Evolutionary conservation across 1,140 invertebrate species (phyloP).

Genomic region (Drosophila cardini): DNA sequence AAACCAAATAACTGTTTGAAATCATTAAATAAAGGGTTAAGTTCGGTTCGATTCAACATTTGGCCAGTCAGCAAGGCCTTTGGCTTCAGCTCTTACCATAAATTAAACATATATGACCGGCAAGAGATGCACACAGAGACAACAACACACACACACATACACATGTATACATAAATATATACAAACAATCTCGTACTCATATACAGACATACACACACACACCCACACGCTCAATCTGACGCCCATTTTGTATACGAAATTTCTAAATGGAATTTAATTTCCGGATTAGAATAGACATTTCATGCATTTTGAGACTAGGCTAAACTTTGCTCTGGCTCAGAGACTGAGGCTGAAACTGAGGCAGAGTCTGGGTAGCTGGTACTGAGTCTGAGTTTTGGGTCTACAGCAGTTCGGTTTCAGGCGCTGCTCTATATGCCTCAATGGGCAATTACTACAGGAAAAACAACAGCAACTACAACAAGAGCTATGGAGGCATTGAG

Average conservation of each 20-base stretch:
- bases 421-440: slow-evolving; percentile 55
- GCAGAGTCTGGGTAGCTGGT: slow-evolving; percentile 49
- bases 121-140: slow-evolving; percentile 16
- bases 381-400: slow-evolving; percentile 5
- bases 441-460: slow-evolving; percentile 66
- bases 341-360: slow-evolving; percentile 8
- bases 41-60: slow-evolving; percentile 14
- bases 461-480: slow-evolving; percentile 1
- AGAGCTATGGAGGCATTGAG: slow-evolving; percentile 7
- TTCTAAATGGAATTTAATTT: slow-evolving; percentile 84
- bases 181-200: slow-evolving; percentile 19
- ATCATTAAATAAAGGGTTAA: slow-evolving; percentile 37
- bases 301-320: slow-evolving; percentile 59
- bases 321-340: slow-evolving; percentile 46
- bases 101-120: slow-evolving; percentile 42
- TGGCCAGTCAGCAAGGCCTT: slow-evolving; percentile 27
- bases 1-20: neutral
- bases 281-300: slow-evolving; percentile 82
- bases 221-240: slow-evolving; percentile 31
- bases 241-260: slow-evolving; percentile 71
- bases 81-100: slow-evolving; percentile 26
- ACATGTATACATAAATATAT: neutral
- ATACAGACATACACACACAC: neutral
- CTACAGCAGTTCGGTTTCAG: slow-evolving; percentile 32
- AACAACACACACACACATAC: too few species aligned